Evolutionary conservation across 2,888 invertebrate genomes (phyloP), one percentile per base, ranked within the genome.

Genomic region (Merodon equestris): DNA sequence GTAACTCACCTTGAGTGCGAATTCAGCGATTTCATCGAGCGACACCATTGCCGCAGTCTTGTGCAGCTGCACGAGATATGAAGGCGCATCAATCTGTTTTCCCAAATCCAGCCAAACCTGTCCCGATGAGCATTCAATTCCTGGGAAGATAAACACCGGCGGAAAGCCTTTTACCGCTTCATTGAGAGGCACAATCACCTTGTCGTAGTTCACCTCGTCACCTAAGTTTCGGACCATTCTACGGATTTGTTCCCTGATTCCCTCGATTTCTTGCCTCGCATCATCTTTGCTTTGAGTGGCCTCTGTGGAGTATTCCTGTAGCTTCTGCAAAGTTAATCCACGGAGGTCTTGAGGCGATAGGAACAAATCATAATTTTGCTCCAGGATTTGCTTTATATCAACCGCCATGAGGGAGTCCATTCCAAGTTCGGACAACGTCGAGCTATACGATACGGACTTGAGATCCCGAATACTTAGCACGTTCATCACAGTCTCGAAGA

Each of bases 381-480:
- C 97, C 1, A 97, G 88, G 0, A 94, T 94, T 89, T 97, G 97
- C 84, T 97, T 97, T 83, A 99, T 96, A 89, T 99, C 98, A 0
- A 97, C 96, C 0, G 96, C 96, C 96, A 97, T 98, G 90, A 98
- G 93, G 0, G 98, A 98, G 89, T 99, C 98, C 93, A 99, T 95
- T 40, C 98, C 98, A 77, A 99, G 90, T 86, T 98, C 98, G 1
- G 96, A 95, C 1, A 99, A 89, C 0, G 94, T 92, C 0, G 93
- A 91, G 84, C 93, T 92, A 76, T 92, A 91, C 47, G 94, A 94
- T 0, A 93, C 91, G 0, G 91, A 92, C 88, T 93, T 95, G 85
- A 92, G 86, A 84, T 94, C 93, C 83, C 92, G 91, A 81, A 94
- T 90, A 82, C 92, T 91, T 91, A 93, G 91, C 51, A 93, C 92